These are phyloP conservation scores for Anthonomus grandis DNA, from an alignment of 1,140 invertebrate genomes.

Conservation along the genomic window DNA sequence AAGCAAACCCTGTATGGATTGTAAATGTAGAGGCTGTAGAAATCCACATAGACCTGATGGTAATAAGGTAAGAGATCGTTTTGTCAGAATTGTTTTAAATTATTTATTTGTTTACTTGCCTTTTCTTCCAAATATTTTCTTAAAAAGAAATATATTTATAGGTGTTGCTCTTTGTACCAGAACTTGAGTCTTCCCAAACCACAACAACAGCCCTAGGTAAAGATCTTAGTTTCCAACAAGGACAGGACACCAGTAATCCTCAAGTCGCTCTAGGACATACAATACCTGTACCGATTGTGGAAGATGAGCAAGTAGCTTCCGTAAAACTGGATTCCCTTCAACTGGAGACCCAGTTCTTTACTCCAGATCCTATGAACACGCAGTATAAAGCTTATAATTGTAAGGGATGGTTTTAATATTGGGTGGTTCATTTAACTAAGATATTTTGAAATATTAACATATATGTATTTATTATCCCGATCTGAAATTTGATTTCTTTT, in stretches of 20 bases:
- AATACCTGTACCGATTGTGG: slow-evolving; percentile 1
- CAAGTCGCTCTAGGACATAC: too few species aligned
- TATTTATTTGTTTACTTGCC: neutral
- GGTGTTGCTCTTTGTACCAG: slow-evolving; percentile 29
- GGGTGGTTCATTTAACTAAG: slow-evolving; percentile 2
- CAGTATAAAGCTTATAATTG: slow-evolving; percentile 33
- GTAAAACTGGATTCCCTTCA: slow-evolving; percentile 23
- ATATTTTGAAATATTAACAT: neutral
- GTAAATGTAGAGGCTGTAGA: slow-evolving; percentile 85
- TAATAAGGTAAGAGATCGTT: slow-evolving; percentile 60
- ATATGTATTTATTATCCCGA: neutral
- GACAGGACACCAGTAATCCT: too few species aligned
- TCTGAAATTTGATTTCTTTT: slow-evolving; percentile 12
- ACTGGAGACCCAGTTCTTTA: slow-evolving; percentile 28
- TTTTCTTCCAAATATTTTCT: neutral
- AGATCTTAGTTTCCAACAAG: slow-evolving; percentile 23
- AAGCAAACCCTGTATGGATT: slow-evolving; percentile 80
- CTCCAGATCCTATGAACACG: slow-evolving; percentile 28
- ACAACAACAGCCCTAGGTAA: slow-evolving; percentile 19
- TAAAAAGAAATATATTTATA: slow-evolving; percentile 8
- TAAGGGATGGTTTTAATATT: slow-evolving; percentile 11
- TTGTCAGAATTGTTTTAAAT: slow-evolving; percentile 5
- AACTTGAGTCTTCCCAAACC: slow-evolving; percentile 21
- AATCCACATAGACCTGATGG: slow-evolving; percentile 82
- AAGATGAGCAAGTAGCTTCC: slow-evolving; percentile 16